These are phyloP conservation scores for Trinectes maculatus DNA, from an alignment of 2,113 vertebrate species.

Conservation along the genomic window DNA sequence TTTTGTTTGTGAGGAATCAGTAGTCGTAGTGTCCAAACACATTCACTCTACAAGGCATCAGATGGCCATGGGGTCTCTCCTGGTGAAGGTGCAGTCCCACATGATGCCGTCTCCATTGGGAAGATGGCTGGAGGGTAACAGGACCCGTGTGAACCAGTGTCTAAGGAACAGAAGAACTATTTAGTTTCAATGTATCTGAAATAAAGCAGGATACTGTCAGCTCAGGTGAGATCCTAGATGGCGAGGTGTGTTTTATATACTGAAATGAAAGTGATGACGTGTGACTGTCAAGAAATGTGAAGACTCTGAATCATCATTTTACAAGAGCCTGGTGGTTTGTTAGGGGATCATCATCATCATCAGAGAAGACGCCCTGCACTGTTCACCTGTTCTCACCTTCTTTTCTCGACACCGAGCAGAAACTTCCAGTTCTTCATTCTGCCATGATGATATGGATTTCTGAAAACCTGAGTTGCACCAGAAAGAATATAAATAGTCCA, in stretches of 20 bases:
- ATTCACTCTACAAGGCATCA: slow-evolving; percentile 61
- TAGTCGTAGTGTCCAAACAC: background rate
- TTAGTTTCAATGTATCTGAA: too few relatives aligned
- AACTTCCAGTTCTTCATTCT: slow-evolving; percentile 90
- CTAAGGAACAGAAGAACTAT: slow-evolving; percentile 70
- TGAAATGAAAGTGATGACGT: too few relatives aligned
- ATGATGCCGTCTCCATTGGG: slow-evolving; percentile 87
- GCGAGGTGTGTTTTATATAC: too few relatives aligned
- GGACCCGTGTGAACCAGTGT: slow-evolving; percentile 94
- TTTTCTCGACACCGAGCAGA: slow-evolving; percentile 89
- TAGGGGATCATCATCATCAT: too few relatives aligned
- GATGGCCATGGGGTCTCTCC: slow-evolving; percentile 86
- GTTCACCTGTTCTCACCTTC: slow-evolving; percentile 84
- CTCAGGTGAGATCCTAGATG: too few relatives aligned
- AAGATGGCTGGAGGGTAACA: slow-evolving; percentile 90
- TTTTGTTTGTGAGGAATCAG: too few relatives aligned
- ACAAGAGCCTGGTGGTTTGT: too few relatives aligned
- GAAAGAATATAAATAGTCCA: background rate
- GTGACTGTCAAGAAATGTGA: too few relatives aligned
- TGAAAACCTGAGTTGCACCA: slow-evolving; percentile 83
- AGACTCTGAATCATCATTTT: too few relatives aligned
- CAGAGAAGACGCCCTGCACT: too few relatives aligned
- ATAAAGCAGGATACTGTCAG: too few relatives aligned
- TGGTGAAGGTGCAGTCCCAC: slow-evolving; percentile 86
- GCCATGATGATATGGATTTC: slow-evolving; percentile 91